These are phyloP conservation scores for Oplegnathus fasciatus DNA, from an alignment of 2,113 vertebrate genomes.

Conservation along the genomic window DNA sequence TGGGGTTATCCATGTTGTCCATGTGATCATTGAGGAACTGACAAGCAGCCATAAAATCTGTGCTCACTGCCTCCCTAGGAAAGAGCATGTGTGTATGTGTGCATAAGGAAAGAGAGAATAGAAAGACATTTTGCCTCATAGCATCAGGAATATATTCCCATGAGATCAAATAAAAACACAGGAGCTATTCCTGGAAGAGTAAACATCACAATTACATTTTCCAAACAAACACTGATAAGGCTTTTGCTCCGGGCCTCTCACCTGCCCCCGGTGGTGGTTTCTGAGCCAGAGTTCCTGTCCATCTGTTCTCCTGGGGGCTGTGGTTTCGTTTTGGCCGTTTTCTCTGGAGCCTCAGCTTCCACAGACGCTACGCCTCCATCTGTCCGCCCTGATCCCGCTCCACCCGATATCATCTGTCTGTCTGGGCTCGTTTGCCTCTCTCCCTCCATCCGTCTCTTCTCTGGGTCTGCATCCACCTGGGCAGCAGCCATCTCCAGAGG, in stretches of 20 bases:
- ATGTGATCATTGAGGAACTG: slow-evolving; percentile 88
- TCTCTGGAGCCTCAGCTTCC: slow-evolving; percentile 45
- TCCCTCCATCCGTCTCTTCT: slow-evolving; percentile 20
- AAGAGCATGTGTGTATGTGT: background rate
- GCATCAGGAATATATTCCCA: background rate
- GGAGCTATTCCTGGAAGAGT: background rate
- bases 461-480: slow-evolving; percentile 50
- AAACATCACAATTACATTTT: slow-evolving; percentile 9
- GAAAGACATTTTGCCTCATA: background rate
- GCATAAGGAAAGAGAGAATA: background rate
- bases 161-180: background rate
- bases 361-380: slow-evolving; percentile 50
- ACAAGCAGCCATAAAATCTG: slow-evolving; percentile 89
- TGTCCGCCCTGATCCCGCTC: slow-evolving; percentile 41
- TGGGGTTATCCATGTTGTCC: slow-evolving; percentile 86
- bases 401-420: slow-evolving; percentile 35
- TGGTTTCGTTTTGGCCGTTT: slow-evolving; percentile 49
- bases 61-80: slow-evolving; percentile 79
- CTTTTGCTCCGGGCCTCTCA: slow-evolving; percentile 48
- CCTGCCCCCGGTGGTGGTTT: slow-evolving; percentile 55
- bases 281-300: slow-evolving; percentile 56
- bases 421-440: slow-evolving; percentile 29
- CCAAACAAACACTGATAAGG: slow-evolving; percentile 19
- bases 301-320: slow-evolving; percentile 66
- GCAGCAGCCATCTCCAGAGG: slow-evolving; percentile 42